Conservation (phyloP, 2,113 vertebrate genomes). For the Corythaeola cristata region DNA sequence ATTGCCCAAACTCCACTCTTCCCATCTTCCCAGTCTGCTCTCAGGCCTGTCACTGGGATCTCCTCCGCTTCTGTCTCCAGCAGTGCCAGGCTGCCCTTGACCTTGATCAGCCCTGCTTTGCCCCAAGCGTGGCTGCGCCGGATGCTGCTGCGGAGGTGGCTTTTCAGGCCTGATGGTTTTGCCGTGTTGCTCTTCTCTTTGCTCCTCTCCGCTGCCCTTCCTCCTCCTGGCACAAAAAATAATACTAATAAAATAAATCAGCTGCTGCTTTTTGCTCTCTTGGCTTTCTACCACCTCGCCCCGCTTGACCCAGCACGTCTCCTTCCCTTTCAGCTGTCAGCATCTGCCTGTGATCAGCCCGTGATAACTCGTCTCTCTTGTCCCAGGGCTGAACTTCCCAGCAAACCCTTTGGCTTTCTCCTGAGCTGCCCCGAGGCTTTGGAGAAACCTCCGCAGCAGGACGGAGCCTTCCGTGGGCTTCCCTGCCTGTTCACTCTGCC, state of each 20-base stretch:
- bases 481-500: background rate
- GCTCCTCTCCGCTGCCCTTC: background rate
- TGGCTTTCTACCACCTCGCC: background rate
- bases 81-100: background rate
- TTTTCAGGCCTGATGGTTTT: background rate
- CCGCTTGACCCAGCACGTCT: background rate
- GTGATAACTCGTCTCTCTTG: background rate
- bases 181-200: background rate
- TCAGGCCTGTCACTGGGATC: fast-evolving
- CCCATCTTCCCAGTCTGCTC: background rate
- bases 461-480: background rate
- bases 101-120: fast-evolving
- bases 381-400: background rate
- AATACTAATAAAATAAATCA: background rate
- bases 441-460: background rate
- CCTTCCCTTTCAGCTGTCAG: background rate
- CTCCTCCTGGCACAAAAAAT: background rate
- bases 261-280: background rate
- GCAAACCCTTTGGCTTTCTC: background rate
- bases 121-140: fast-evolving
- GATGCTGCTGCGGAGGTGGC: background rate
- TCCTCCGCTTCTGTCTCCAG: background rate
- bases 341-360: background rate
- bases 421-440: background rate
- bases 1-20: background rate